Base-by-base conservation (phyloP, 2,113 vertebrate species). In the Leptocoma aspasia region DNA sequence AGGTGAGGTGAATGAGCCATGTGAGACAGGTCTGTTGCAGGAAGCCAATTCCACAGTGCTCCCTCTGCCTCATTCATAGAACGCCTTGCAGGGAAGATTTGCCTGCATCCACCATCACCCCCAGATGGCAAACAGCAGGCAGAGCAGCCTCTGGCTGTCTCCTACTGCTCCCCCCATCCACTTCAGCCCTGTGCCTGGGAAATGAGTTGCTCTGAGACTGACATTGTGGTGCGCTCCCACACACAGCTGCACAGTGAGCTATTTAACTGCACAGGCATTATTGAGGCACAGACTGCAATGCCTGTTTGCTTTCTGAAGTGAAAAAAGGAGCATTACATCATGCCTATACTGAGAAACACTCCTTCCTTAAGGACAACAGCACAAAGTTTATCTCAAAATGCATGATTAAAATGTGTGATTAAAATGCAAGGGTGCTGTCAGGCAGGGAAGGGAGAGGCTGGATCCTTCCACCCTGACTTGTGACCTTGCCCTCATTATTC, bases 241-340 rank as follows among this genome's bases (percentile, higher is more conserved):
- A 79, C 86, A 52, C 88, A 93, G 93, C 94, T 89, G 91, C 82
- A 73, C 63, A 64, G 37, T 7, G 64, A 91, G 87, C 71, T 82
- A 63, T 80, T 91, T 65, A 73, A 69, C 84, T 50, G 71, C 91
- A 53, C 3, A 84, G 61, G 31, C 73, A 68, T 59, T 61, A 61
- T 1, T 82, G 79, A 89, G 82, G 78, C 42, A 52, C 91, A 90
- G 82, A 26, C 66, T 82, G 69, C 59, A 89, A 31, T 4, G 80
- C 37, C 76, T 84, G 26, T 31, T 91, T 61, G 61, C 68, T 59
- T 30, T 39, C 81, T 6, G 1, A 64, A 77, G 42, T 22, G 22
- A 69, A 65, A 80, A 92, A 82, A 64, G 57, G 13, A 93, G 64
- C 78, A 82, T 95, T 89, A 93, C 90, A 61, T 96, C 94, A 95